phyloP scores from a whole-genome alignment of 2,888 invertebrate species.

The Drosophila sordidula region DNA sequence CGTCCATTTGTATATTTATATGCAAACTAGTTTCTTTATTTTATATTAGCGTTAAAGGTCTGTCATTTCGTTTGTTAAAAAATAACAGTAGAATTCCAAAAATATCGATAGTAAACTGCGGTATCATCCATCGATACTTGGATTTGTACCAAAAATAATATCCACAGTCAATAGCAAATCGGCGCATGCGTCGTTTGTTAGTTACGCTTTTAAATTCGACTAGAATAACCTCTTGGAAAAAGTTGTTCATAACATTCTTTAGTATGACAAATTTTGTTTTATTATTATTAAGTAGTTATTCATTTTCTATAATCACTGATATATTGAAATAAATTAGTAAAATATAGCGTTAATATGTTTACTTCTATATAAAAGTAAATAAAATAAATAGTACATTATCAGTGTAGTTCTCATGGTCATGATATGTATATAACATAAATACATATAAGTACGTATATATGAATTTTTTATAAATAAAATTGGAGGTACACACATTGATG shows the following conservation, averaged over 20 bases:
- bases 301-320: background rate
- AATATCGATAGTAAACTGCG: background rate
- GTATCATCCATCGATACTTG: conserved; percentile 12
- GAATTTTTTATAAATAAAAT: conserved; percentile 6
- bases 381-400: background rate
- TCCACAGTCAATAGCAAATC: background rate
- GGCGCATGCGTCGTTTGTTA: conserved; percentile 27
- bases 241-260: conserved; percentile 1
- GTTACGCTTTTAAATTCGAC: conserved; percentile 9
- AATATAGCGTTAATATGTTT: background rate
- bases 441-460: background rate
- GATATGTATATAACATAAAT: background rate
- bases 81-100: background rate
- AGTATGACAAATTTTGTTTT: background rate
- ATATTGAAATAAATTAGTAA: background rate
- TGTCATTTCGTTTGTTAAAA: background rate
- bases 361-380: background rate
- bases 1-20: no score
- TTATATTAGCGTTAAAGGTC: no score
- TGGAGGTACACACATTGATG: background rate
- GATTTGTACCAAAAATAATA: background rate
- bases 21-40: no score
- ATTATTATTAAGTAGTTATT: background rate
- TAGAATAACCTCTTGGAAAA: conserved; percentile 2
- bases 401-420: background rate